Evolutionary conservation across 1,140 invertebrate species (phyloP), one percentile per base, ranked within the genome.

Genomic region (Drosophila funebris): DNA sequence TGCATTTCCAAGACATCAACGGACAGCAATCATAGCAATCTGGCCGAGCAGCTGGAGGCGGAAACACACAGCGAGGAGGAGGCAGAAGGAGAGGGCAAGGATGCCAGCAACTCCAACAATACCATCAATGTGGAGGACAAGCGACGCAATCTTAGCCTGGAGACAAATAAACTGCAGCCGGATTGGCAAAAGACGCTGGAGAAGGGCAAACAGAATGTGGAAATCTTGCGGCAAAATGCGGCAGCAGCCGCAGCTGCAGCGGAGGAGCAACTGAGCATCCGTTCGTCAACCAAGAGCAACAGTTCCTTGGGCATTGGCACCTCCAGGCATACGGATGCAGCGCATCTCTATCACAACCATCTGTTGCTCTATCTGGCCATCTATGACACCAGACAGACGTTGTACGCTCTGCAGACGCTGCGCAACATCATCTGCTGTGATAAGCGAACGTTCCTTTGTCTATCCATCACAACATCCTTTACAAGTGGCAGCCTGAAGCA

Each of bases 321-420:
- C 18, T 16, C 11, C n/a, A 37, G 63, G n/a, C 41, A 62, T 0
- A 39, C 68, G 4, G 80, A 89, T 18, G 57, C 76, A 9, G 93
- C 96, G 4, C 96, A 97, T 87, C 95, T 95, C 18, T 94, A 97
- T 41, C 96, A 97, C 90, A 96, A 96, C 20, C 96, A 97, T 89
- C 94, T 97, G 88, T 93, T 97, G 14, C 92, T 98, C 0, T 98
- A 98, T 78, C 94, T 95, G 68, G 95, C 96, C 70, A 94, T 96
- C 13, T 97, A 96, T 77, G 97, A 98, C 90, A 96, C 95, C 0
- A 93, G 94, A 31, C 93, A 95, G 75, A 95, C 95, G 5, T 92
- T 97, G 0, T 97, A 97, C 85, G 95, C 96, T n/a, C 91, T 97
- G 13, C 93, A 94, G 46, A 96, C 95, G 0, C 89, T 97, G 0